Evolutionary conservation across 2,113 vertebrate species (phyloP), one percentile per base, ranked within the genome.

Genomic region (Apteryx mantelli): DNA sequence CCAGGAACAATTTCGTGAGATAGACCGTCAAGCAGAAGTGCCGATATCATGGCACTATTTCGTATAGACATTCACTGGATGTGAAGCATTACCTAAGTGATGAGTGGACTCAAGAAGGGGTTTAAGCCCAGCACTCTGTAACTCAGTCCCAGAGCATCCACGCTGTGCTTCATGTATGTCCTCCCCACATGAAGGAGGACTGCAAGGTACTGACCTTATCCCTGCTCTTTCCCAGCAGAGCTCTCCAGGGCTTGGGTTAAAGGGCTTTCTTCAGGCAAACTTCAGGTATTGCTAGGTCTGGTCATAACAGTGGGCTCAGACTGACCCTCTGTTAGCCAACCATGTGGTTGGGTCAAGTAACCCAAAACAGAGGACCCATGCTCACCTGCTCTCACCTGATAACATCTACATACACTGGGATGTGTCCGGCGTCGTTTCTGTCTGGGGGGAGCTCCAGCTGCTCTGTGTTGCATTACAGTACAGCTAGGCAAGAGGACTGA

Each of bases 31-130:
- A 81, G 40, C 17, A 25, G 2, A 30, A 53, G 30, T 19, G 20
- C 25, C 5, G 0, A 1, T 5, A 9, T 9, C 69, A 32, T 58
- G 68, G 25, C 7, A 9, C 8, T n/a, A 0, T n/a, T 65, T 13
- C 25, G 3, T 18, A 25, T 61, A 22, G 38, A 11, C 7, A 21
- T 63, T 48, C 13, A 4, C 16, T 75, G 77, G 16, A 22, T 65
- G 3, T 46, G 64, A 52, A 75, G 82, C 50, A 46, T 30, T 58
- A 18, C n/a, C 50, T n/a, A 2, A 24, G 55, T 2, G 38, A 25
- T 1, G 21, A 42, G 19, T 1, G 5, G 50, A 34, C 14, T 71
- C 84, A 34, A 40, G 36, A 70, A 87, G 30, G 52, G 20, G 20
- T 18, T 53, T 40, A 5, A 46, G 25, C 25, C 48, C 30, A 25